Evolutionary conservation across 2,888 invertebrate genomes (phyloP).

Genomic region (Xestia xanthographa): DNA sequence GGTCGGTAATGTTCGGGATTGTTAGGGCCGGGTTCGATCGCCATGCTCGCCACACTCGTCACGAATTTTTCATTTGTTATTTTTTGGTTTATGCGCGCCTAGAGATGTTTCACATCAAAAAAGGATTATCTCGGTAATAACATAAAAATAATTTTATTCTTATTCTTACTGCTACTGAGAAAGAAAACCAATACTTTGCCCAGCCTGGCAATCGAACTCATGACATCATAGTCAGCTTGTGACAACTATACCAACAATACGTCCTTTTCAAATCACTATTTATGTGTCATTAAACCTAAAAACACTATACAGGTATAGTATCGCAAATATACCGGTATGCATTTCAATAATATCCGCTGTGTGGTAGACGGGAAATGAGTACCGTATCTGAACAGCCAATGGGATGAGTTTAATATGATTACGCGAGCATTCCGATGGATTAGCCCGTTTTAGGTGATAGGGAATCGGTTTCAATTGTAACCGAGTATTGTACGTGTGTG

Average conservation of each 20-base stretch:
- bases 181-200: no score
- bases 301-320: conserved; percentile 31
- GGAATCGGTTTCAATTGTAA: conserved; percentile 37
- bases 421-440: conserved; percentile 60
- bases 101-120: no score
- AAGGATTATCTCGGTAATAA: no score
- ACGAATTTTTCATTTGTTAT: no score
- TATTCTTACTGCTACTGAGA: no score
- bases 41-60: no score
- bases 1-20: no score
- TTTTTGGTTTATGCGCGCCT: no score
- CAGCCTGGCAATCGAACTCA: background rate
- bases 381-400: conserved; percentile 65
- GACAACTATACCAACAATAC: background rate
- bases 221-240: background rate
- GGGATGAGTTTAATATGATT: conserved; percentile 65
- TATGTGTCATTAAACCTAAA: conserved; percentile 19
- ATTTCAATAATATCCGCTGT: conserved; percentile 83
- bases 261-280: background rate
- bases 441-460: conserved; percentile 55
- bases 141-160: no score
- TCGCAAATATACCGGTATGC: conserved; percentile 69
- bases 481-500: background rate
- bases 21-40: no score
- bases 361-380: conserved; percentile 80